Evolutionary conservation across 2,888 invertebrate species (phyloP).

Genomic region (Harpalus rufipes): DNA sequence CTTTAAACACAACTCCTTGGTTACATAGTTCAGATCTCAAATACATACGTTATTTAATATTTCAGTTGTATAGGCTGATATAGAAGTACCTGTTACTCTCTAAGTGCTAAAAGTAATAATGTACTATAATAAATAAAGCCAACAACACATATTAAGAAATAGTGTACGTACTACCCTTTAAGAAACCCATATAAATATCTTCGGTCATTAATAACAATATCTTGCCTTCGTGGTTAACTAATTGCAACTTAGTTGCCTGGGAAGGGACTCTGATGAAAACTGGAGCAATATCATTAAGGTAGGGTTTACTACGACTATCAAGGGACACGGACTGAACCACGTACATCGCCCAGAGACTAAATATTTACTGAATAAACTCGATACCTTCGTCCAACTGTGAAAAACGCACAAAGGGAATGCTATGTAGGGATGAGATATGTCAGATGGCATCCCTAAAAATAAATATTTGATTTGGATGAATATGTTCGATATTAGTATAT

Average conservation of each 20-base stretch:
- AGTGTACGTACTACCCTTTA: not conserved
- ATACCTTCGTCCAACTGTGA: slow-evolving; percentile 46
- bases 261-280: slow-evolving; percentile 62
- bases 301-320: slow-evolving; percentile 61
- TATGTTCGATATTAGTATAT: slow-evolving; percentile 3
- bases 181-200: slow-evolving; percentile 30
- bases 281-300: slow-evolving; percentile 66
- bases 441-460: slow-evolving; percentile 4
- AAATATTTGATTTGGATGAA: slow-evolving; percentile 29
- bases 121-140: not conserved
- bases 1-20: no score
- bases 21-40: no score
- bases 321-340: slow-evolving; percentile 41
- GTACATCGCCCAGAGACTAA: slow-evolving; percentile 25
- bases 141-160: not conserved
- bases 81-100: no score
- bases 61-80: no score
- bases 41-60: no score
- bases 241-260: slow-evolving; percentile 63
- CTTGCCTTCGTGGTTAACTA: slow-evolving; percentile 46
- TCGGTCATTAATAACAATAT: slow-evolving; percentile 33
- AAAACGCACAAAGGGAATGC: not conserved
- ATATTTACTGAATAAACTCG: slow-evolving; percentile 62
- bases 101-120: not conserved
- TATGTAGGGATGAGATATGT: slow-evolving; percentile 2